A percentile compares a stretch with the other conserved stretches of the same genome.
Evolutionary conservation across 2,888 invertebrate species (phyloP).

Genomic region (Pharmacophagus antenor): DNA sequence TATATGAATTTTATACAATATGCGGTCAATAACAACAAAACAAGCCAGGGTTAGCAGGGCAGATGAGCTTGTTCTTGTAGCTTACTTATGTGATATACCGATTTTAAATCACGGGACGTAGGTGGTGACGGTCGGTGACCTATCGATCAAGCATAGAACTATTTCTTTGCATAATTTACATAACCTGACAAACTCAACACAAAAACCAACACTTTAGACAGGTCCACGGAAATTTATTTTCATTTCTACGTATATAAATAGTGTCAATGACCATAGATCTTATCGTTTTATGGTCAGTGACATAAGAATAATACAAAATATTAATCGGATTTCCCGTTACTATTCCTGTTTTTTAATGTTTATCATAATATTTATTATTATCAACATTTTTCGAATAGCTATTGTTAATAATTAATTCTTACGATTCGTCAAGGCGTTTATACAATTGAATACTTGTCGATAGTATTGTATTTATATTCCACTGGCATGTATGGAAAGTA

Average conservation of each 20-base stretch:
- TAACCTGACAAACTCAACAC: constrained; percentile 72
- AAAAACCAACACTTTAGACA: constrained; percentile 67
- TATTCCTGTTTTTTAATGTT: constrained; percentile 19
- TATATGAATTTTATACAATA: too few species aligned
- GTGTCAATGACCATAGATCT: constrained; percentile 48
- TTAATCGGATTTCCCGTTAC: constrained; percentile 21
- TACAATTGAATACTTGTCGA: constrained; percentile 11
- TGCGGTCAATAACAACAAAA: too few species aligned
- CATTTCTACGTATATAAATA: constrained; percentile 35
- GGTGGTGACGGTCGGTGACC: constrained; percentile 68
- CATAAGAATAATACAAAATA: constrained; percentile 33
- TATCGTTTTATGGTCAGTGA: constrained; percentile 33
- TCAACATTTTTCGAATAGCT: constrained; percentile 4
- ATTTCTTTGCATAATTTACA: constrained; percentile 71
- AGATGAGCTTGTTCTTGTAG: constrained; percentile 36
- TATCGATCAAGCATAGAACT: constrained; percentile 67
- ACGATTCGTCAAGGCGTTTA: not conserved
- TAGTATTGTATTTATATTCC: constrained; percentile 9
- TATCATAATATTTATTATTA: constrained; percentile 15
- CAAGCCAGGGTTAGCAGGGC: constrained; percentile 26
- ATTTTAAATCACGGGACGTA: constrained; percentile 51
- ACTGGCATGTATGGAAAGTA: constrained; percentile 12
- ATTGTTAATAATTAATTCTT: constrained; percentile 6
- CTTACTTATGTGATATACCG: constrained; percentile 40
- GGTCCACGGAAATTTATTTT: constrained; percentile 58